Conservation (phyloP, 2,113 vertebrate genomes). For the Macquaria ambigua region DNA sequence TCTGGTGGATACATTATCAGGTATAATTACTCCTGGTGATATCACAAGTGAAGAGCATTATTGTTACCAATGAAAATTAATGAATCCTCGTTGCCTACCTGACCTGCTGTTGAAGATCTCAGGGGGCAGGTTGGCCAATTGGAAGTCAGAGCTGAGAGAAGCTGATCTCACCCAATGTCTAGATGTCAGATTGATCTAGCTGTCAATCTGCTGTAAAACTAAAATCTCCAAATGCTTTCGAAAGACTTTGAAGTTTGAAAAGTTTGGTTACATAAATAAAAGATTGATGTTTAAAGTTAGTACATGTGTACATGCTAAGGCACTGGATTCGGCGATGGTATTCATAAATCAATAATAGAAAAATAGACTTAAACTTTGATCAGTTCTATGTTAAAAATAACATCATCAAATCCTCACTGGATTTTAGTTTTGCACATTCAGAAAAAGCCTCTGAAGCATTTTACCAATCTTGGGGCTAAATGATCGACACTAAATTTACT, state of each 20-base stretch:
- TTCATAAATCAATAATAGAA: conserved; percentile 24
- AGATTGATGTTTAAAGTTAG: conserved; percentile 19
- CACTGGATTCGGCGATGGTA: background rate
- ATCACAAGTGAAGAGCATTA: conserved; percentile 43
- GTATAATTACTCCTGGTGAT: conserved; percentile 40
- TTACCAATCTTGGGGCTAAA: background rate
- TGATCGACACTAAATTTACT: background rate
- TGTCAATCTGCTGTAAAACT: background rate
- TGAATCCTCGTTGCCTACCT: conserved; percentile 33
- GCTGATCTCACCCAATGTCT: background rate
- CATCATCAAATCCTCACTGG: background rate
- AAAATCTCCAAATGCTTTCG: background rate
- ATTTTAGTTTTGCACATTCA: background rate
- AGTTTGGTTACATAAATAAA: conserved; percentile 4
- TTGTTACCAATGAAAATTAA: conserved; percentile 44
- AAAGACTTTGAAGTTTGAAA: conserved; percentile 6
- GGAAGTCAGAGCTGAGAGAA: background rate
- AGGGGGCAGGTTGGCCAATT: background rate
- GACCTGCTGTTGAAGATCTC: conserved; percentile 20
- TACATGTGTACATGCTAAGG: background rate
- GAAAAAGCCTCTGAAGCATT: background rate
- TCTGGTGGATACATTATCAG: conserved; percentile 27
- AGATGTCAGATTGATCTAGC: conserved; percentile 27
- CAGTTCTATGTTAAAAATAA: background rate
- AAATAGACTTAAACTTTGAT: background rate